Evolutionary conservation across 1,140 invertebrate species (phyloP).

Genomic region (Bombus haemorrhoidalis): DNA sequence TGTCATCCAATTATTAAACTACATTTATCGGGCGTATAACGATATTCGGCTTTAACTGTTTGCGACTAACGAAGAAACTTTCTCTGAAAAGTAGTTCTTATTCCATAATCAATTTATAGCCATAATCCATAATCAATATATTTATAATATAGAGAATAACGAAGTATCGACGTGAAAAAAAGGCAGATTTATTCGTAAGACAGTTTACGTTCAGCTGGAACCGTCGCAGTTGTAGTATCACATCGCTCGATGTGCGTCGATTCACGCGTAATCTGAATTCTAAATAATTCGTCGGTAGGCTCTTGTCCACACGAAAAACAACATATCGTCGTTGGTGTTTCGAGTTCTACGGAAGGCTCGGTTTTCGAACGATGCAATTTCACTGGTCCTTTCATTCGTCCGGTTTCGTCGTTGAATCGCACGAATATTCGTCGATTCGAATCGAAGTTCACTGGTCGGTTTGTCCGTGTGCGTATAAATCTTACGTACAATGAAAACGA

Average conservation of each 20-base stretch:
- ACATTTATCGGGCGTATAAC: too few relatives aligned
- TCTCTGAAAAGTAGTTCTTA: too few relatives aligned
- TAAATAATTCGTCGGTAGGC: slow-evolving; percentile 65
- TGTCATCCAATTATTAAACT: not conserved
- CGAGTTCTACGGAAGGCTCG: not conserved
- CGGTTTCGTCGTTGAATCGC: too few relatives aligned
- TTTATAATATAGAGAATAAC: too few relatives aligned
- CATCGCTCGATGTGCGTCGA: slow-evolving; percentile 76
- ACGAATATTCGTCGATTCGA: too few relatives aligned
- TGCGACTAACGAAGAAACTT: too few relatives aligned
- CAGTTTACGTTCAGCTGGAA: not conserved
- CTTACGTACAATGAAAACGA: slow-evolving; percentile 25
- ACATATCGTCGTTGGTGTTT: not conserved
- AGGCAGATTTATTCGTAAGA: not conserved
- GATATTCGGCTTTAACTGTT: too few relatives aligned
- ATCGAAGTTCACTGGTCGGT: not conserved
- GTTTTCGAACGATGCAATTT: not conserved
- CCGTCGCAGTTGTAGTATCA: slow-evolving; percentile 27
- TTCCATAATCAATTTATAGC: too few relatives aligned
- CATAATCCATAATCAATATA: too few relatives aligned
- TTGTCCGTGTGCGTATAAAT: not conserved
- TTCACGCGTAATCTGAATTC: slow-evolving; percentile 73
- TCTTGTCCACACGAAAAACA: slow-evolving; percentile 17
- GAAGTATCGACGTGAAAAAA: too few relatives aligned
- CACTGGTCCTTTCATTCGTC: too few relatives aligned